A percentile compares a stretch with the other conserved stretches of the same genome.
phyloP scores from a whole-genome alignment of 2,888 invertebrate species.

The Congeria kusceri region DNA sequence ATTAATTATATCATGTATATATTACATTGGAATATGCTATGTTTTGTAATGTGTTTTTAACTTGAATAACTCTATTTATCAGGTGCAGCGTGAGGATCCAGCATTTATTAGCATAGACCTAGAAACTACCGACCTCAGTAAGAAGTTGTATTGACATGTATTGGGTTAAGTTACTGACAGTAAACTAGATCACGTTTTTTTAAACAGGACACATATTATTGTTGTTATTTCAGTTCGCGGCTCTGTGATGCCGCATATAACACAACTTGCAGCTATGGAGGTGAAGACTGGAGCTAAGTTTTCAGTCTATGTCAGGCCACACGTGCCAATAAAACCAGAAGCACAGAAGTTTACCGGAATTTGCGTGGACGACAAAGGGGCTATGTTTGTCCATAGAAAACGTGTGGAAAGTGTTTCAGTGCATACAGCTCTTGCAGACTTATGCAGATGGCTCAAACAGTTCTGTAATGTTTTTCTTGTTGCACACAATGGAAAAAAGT shows the following conservation, averaged over 20 bases:
- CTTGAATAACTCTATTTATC: too few relatives aligned
- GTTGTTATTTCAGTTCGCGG: constrained; percentile 41
- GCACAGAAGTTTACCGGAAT: constrained; percentile 43
- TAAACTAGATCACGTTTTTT: too few relatives aligned
- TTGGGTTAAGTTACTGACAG: too few relatives aligned
- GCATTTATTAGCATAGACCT: too few relatives aligned
- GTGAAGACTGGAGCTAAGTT: constrained; percentile 5
- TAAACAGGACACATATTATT: too few relatives aligned
- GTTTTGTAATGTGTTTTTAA: too few relatives aligned
- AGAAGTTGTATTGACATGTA: too few relatives aligned
- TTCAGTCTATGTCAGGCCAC: constrained; percentile 21
- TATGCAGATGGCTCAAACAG: constrained; percentile 26
- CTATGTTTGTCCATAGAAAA: constrained; percentile 27
- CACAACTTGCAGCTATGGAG: constrained; percentile 41
- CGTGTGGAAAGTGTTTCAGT: constrained; percentile 8
- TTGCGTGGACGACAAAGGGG: neutral
- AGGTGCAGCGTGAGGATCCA: too few relatives aligned
- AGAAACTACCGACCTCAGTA: too few relatives aligned
- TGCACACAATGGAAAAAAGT: constrained; percentile 49
- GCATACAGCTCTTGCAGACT: neutral
- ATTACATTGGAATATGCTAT: too few relatives aligned
- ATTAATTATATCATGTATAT: too few relatives aligned
- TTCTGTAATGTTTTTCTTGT: constrained; percentile 32
- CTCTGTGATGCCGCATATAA: constrained; percentile 41
- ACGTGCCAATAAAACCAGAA: constrained; percentile 17